Base-by-base conservation (phyloP, 2,797 vertebrate species). In the Linurgus olivaceus region DNA sequence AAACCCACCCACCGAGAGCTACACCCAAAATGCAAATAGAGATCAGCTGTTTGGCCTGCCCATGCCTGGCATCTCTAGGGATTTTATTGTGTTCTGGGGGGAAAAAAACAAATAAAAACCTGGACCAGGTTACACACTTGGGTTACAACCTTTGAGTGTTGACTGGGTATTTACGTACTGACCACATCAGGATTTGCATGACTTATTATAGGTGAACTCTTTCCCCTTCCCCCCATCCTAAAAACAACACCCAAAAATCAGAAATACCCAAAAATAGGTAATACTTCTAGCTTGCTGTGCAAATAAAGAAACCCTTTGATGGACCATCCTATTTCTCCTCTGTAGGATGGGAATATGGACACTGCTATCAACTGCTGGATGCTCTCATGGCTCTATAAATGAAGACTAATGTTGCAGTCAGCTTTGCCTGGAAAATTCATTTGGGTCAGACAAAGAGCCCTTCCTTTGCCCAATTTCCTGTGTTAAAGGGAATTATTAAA, bases 41-140 rank as follows among this genome's bases (percentile, higher is more conserved):
- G 21, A 61, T 67, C 74, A 92, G 35, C 62, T 75, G 62, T 33
- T 81, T 73, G 51, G 33, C 51, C 44, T 88, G 54, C 51, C 83
- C 25, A 1, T 13, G 20, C 7, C 58, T 52, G 40, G 19, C n/a
- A n/a, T 33, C n/a, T 51, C 13, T 14, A 10, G 45, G 33, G 21
- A 29, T 63, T 79, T 73, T 91, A 5, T 14, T 50, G 15, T 11
- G 25, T 40, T 18, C 13, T 29, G 17, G 35, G 16, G 11, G 8
- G 2, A 4, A 1, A 26, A 20, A 4, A 4, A 29, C 18, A n/a
- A 54, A 17, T 5, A 18, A 61, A 63, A 70, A 2, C 9, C 13
- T 8, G 25, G n/a, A 31, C 18, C 35, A 15, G 9, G 15, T 52
- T 37, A 37, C 11, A 16, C 14, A 5, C 4, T 4, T 31, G 26